Percentiles rank a stretch among this genome's conserved stretches.
Evolutionary conservation across 2,797 vertebrate genomes (phyloP).

Genomic region (Thaleichthys pacificus): DNA sequence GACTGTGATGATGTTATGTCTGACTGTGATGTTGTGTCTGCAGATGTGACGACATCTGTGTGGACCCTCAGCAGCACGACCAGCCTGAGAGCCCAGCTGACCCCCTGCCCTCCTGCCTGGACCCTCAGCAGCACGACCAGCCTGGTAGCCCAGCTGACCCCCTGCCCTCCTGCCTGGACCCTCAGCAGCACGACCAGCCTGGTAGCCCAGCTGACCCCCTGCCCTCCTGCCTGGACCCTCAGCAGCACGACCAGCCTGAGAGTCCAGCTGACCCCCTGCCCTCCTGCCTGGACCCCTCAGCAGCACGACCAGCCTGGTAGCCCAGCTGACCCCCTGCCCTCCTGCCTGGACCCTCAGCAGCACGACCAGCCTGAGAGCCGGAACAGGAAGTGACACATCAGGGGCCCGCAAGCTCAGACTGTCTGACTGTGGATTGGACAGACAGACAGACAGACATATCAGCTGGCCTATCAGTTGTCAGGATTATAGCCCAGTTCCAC

Average conservation of each 20-base stretch:
- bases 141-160: slow-evolving; percentile 23
- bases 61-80: too few species aligned
- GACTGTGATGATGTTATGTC: too few species aligned
- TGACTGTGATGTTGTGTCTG: not conserved
- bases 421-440: slow-evolving; percentile 15
- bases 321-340: slow-evolving; percentile 20
- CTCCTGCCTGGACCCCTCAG: slow-evolving; percentile 3
- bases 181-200: slow-evolving; percentile 10
- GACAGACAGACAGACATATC: slow-evolving; percentile 1
- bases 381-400: slow-evolving; percentile 17
- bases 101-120: slow-evolving; percentile 20
- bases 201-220: slow-evolving; percentile 26
- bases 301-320: slow-evolving; percentile 23
- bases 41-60: slow-evolving; percentile 29
- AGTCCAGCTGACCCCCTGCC: slow-evolving; percentile 18
- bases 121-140: slow-evolving; percentile 1
- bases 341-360: not conserved
- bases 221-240: slow-evolving; percentile 6
- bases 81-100: slow-evolving; percentile 25
- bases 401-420: too few species aligned
- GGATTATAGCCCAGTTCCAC: slow-evolving; percentile 20
- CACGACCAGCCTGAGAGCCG: slow-evolving; percentile 21
- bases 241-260: slow-evolving; percentile 13
- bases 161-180: slow-evolving; percentile 17
- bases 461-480: slow-evolving; percentile 14